A percentile compares a stretch with the other conserved stretches of the same genome.
These are phyloP conservation scores for Actinia tenebrosa DNA, from an alignment of 64 coral and sea anemone genomes.

Conservation along the genomic window DNA sequence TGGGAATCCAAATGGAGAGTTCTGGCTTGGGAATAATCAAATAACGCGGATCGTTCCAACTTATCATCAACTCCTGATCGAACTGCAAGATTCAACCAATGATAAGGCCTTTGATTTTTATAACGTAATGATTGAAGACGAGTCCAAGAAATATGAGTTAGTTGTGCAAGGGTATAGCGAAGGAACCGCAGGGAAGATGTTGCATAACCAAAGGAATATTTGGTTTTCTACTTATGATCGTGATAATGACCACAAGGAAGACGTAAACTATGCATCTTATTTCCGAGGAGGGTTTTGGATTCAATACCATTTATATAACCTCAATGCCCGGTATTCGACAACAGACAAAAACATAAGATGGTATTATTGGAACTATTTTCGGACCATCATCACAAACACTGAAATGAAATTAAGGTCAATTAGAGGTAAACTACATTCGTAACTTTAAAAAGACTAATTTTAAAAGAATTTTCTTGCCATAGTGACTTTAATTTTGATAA, in stretches of 20 bases:
- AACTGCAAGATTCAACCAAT: conserved; percentile 13
- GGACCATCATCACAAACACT: background rate
- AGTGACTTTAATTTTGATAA: too few relatives aligned
- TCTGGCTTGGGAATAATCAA: conserved; percentile 61
- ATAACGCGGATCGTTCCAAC: conserved; percentile 14
- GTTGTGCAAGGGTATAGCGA: background rate
- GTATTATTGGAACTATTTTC: background rate
- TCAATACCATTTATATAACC: background rate
- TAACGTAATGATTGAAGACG: conserved; percentile 1
- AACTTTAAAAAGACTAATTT: too few relatives aligned
- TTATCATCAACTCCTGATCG: conserved; percentile 23
- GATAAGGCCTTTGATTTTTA: conserved; percentile 16
- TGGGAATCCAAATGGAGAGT: conserved; percentile 34
- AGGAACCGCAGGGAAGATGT: background rate
- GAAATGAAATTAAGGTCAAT: background rate
- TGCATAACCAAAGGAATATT: background rate
- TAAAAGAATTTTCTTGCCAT: too few relatives aligned
- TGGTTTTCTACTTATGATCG: background rate
- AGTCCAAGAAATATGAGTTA: background rate
- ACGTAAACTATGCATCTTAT: background rate
- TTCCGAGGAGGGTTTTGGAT: background rate
- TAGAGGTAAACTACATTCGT: background rate
- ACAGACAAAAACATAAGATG: background rate
- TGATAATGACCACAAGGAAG: background rate
- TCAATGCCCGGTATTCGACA: background rate